phyloP scores from a whole-genome alignment of 2,113 vertebrate species.

The Lasiurus cinereus region DNA sequence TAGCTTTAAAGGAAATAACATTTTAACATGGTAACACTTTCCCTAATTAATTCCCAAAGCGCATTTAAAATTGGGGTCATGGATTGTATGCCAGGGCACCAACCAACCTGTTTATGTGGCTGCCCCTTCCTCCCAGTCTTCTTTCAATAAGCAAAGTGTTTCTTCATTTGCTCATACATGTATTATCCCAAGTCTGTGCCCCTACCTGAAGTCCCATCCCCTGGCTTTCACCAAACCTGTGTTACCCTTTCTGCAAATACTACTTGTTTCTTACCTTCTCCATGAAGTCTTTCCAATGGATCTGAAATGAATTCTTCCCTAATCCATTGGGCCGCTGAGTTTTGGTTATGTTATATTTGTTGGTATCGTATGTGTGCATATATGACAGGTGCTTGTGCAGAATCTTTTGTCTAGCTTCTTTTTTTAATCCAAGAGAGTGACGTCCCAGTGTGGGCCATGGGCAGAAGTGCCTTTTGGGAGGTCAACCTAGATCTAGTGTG shows the following conservation, averaged over 20 bases:
- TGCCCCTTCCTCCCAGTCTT: background rate
- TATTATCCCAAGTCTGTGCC: background rate
- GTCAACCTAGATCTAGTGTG: background rate
- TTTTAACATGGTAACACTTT: slow-evolving; percentile 36
- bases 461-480: background rate
- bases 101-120: background rate
- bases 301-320: background rate
- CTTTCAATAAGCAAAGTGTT: background rate
- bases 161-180: background rate
- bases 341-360: background rate
- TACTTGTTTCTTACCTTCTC: background rate
- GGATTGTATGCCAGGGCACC: background rate
- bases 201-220: background rate
- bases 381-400: background rate
- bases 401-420: background rate
- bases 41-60: slow-evolving; percentile 11
- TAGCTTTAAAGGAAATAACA: slow-evolving; percentile 17
- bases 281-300: background rate
- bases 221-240: background rate
- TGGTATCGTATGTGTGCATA: background rate
- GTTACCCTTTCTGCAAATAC: background rate
- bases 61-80: slow-evolving; percentile 20
- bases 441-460: background rate
- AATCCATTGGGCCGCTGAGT: background rate
- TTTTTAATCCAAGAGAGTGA: background rate